phyloP scores from a whole-genome alignment of 2,888 invertebrate genomes.

The Iselma pallidipennis region DNA sequence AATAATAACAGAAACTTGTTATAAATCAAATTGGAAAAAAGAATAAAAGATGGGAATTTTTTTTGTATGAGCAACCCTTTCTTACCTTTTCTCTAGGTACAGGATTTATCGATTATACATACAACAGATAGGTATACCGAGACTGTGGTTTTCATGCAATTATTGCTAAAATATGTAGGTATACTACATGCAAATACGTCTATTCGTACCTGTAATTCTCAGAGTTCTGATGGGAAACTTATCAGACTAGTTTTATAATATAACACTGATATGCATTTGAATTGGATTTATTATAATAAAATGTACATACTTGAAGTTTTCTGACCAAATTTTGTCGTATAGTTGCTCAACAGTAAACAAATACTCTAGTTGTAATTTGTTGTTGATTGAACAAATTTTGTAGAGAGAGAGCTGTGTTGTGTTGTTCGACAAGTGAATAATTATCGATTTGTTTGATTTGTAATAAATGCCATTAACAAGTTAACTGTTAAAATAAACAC shows the following conservation, averaged over 20 bases:
- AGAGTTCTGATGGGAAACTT: not conserved
- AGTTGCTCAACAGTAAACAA: too few species aligned
- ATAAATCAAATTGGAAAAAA: slow-evolving; percentile 21
- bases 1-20: slow-evolving; percentile 25
- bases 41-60: slow-evolving; percentile 9
- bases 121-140: not conserved
- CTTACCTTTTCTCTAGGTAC: not conserved
- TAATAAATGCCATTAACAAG: slow-evolving; percentile 11
- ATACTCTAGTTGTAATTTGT: not conserved
- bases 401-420: not conserved
- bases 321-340: too few species aligned
- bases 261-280: too few species aligned
- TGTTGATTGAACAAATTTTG: not conserved
- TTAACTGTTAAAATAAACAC: slow-evolving; percentile 12
- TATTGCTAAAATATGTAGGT: not conserved
- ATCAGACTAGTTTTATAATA: not conserved
- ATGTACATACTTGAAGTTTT: too few species aligned
- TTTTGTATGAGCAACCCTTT: slow-evolving; percentile 24
- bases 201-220: not conserved
- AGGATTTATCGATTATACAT: not conserved
- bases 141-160: not conserved
- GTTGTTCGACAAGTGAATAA: not conserved
- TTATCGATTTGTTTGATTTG: slow-evolving; percentile 10
- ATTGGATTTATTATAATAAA: too few species aligned
- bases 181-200: not conserved